Percentiles rank a stretch among this genome's conserved stretches.
Evolutionary conservation across 2,888 invertebrate genomes (phyloP).

Genomic region (Drosophila antonietae): DNA sequence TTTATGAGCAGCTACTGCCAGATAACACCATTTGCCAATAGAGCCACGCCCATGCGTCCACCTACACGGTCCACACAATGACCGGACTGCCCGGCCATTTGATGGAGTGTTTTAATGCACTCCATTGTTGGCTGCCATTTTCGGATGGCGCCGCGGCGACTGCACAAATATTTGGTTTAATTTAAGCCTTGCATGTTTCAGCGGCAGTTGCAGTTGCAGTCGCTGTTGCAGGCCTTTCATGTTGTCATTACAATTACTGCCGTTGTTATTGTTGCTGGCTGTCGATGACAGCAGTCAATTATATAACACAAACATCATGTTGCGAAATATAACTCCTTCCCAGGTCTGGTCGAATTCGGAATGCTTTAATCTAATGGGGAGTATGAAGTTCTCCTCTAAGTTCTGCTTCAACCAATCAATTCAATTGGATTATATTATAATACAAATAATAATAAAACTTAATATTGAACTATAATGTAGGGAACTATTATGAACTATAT

Average conservation of each 20-base stretch:
- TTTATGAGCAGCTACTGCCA: constrained; percentile 81
- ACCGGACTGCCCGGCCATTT: constrained; percentile 59
- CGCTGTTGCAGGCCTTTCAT: constrained; percentile 22
- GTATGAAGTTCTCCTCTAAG: too few relatives aligned
- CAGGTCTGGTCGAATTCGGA: neutral
- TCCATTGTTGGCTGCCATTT: constrained; percentile 70
- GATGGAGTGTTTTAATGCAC: constrained; percentile 78
- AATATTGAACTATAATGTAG: too few relatives aligned
- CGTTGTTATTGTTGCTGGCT: constrained; percentile 24
- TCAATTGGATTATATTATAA: neutral
- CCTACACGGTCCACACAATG: constrained; percentile 21
- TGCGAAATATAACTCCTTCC: constrained; percentile 13
- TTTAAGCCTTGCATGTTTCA: constrained; percentile 76
- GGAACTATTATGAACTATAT: too few relatives aligned
- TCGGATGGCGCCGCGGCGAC: constrained; percentile 65
- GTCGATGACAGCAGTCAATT: constrained; percentile 76
- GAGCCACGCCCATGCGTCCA: neutral
- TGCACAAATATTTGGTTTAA: constrained; percentile 77
- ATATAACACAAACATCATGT: constrained; percentile 68
- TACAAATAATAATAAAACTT: neutral
- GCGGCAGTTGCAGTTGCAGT: constrained; percentile 30
- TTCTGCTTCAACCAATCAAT: too few relatives aligned
- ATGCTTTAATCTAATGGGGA: constrained; percentile 9
- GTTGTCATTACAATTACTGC: constrained; percentile 32
- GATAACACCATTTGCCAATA: constrained; percentile 65